These are phyloP conservation scores for Phyllostomus discolor DNA, from an alignment of 2,113 vertebrate species.

Conservation along the genomic window DNA sequence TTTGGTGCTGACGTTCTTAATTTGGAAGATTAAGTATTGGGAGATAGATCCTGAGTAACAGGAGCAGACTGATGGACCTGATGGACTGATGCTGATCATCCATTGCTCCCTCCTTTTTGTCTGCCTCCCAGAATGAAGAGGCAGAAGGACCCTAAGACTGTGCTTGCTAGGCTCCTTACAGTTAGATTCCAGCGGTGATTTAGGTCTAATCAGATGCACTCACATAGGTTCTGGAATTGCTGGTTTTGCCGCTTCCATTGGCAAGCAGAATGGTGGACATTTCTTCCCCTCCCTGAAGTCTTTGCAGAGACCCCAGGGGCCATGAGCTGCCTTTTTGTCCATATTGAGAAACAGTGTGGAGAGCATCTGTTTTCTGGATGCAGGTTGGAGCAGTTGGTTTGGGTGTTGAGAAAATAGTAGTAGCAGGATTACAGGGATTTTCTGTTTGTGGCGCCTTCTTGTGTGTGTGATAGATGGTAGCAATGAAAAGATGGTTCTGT, in stretches of 20 bases:
- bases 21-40: neutral
- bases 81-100: neutral
- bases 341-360: neutral
- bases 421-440: neutral
- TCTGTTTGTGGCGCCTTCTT: neutral
- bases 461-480: neutral
- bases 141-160: neutral
- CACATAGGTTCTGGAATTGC: neutral
- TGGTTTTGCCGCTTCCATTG: neutral
- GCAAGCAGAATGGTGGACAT: neutral
- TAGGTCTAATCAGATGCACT: neutral
- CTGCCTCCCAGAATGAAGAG: neutral
- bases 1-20: neutral
- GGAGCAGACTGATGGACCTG: neutral
- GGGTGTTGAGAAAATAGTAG: neutral
- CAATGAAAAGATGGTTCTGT: neutral
- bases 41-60: neutral
- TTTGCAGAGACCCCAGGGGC: neutral
- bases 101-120: neutral
- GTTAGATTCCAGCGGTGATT: neutral
- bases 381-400: neutral
- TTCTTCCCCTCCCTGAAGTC: neutral
- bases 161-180: neutral
- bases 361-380: neutral
- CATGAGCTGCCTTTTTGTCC: neutral